A percentile compares a stretch with the other conserved stretches of the same genome.
phyloP scores from a whole-genome alignment of 2,888 invertebrate species.

The Aradus depressus region DNA sequence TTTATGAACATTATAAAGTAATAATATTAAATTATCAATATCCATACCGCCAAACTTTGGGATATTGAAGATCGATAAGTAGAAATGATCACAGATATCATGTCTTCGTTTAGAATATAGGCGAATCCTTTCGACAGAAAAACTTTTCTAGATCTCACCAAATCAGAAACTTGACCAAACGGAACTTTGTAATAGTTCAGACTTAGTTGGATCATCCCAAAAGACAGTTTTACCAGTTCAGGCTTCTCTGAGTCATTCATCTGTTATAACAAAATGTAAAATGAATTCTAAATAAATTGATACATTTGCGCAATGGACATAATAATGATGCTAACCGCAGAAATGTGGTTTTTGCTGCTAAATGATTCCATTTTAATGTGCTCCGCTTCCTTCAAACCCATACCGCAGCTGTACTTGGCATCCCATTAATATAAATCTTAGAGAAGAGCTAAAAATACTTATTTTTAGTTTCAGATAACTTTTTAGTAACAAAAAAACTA shows the following conservation, averaged over 20 bases:
- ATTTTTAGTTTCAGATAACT: too few species aligned
- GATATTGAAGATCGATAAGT: slow-evolving; percentile 61
- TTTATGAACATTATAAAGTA: too few species aligned
- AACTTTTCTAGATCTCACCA: slow-evolving; percentile 66
- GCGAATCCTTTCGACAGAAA: slow-evolving; percentile 72
- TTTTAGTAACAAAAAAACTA: too few species aligned
- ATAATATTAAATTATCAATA: too few species aligned
- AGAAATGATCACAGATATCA: slow-evolving; percentile 69
- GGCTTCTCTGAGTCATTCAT: slow-evolving; percentile 57
- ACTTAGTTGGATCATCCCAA: slow-evolving; percentile 48
- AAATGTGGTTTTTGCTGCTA: too few species aligned
- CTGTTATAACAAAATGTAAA: slow-evolving; percentile 35
- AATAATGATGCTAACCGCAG: too few species aligned
- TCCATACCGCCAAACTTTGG: slow-evolving; percentile 18
- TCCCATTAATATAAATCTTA: too few species aligned
- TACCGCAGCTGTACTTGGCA: too few species aligned
- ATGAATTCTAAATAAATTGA: background rate
- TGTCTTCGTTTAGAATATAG: slow-evolving; percentile 73
- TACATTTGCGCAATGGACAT: background rate
- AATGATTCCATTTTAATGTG: too few species aligned
- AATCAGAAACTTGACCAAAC: slow-evolving; percentile 75
- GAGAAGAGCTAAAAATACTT: too few species aligned
- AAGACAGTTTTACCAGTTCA: slow-evolving; percentile 47
- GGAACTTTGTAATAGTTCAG: slow-evolving; percentile 70
- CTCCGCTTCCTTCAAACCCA: too few species aligned